Evolutionary conservation across 1,140 invertebrate species (phyloP), one percentile per base, ranked within the genome.

Genomic region (Nephotettix cincticeps): DNA sequence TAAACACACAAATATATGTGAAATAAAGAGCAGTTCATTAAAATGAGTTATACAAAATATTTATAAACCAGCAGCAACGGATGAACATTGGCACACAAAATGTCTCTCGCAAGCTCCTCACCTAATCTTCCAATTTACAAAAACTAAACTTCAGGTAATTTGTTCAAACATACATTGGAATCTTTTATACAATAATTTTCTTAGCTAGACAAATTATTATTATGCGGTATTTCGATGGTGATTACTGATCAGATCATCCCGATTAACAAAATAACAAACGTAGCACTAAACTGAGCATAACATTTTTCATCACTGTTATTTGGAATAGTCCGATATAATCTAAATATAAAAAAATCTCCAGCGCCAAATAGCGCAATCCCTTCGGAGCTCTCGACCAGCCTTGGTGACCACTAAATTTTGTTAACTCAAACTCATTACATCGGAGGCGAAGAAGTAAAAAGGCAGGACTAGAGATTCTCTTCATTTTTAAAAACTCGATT

Each of bases 251-350:
- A 51, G 47, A 51, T n/a, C 17, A 4, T 51, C 14, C 32, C 32
- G 32, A 47, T 54, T 66, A 65, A 61, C 54, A 40, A 70, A 72
- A 64, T 69, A 67, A 63, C 64, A 72, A 76, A 75, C 71, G 68
- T 73, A 76, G 73, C 70, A 74, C 72, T 75, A 75, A 75, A 76
- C 74, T 74, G 70, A 76, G 75, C 74, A 71, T 75, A 72, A 71
- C 68, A 51, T 70, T 70, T 70, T 64, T 45, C 72, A 73, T 67
- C 32, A 71, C 64, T 65, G 69, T 68, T 71, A 73, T 73, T 36
- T 73, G 69, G 70, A 73, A 73, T 67, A 68, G 69, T 73, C 66
- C 65, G 58, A 56, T 64, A 56, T 64, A 73, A 65, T 65, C 68
- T 66, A 65, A 73, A 67, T 73, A 73, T 73, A 73, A 71, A 73